These are phyloP conservation scores for Bubo bubo DNA, from an alignment of 2,113 vertebrate species.

Conservation along the genomic window DNA sequence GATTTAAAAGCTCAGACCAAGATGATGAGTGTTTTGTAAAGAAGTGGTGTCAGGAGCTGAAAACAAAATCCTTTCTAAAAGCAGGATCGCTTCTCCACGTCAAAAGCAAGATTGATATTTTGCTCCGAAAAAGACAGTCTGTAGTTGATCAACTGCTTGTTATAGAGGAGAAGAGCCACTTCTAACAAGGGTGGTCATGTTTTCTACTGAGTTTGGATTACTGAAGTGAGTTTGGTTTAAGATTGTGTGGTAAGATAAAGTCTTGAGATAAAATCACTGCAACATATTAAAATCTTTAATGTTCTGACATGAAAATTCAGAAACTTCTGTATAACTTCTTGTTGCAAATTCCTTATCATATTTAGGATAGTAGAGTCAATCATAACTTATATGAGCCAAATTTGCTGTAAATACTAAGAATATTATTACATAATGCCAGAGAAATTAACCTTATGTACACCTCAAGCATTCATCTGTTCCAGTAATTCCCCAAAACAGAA, in stretches of 20 bases:
- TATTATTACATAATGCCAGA: neutral
- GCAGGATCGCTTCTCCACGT: neutral
- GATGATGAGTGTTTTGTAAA: neutral
- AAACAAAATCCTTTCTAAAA: neutral
- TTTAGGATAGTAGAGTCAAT: neutral
- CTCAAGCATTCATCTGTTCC: neutral
- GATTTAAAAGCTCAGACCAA: neutral
- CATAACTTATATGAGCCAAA: neutral
- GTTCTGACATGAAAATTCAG: neutral
- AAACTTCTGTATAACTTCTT: neutral
- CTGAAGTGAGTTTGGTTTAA: neutral
- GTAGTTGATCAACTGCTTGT: neutral
- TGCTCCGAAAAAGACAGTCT: neutral
- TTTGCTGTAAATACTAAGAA: neutral
- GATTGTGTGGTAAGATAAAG: neutral
- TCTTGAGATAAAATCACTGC: neutral
- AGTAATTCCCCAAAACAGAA: neutral
- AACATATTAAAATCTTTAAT: neutral
- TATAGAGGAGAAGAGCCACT: neutral
- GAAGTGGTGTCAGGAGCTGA: neutral
- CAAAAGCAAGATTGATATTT: neutral
- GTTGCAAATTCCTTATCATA: neutral
- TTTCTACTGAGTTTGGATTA: neutral
- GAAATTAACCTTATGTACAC: neutral
- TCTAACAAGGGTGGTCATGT: neutral